phyloP scores from a whole-genome alignment of 1,140 invertebrate genomes.

The Temnothorax longispinosus region DNA sequence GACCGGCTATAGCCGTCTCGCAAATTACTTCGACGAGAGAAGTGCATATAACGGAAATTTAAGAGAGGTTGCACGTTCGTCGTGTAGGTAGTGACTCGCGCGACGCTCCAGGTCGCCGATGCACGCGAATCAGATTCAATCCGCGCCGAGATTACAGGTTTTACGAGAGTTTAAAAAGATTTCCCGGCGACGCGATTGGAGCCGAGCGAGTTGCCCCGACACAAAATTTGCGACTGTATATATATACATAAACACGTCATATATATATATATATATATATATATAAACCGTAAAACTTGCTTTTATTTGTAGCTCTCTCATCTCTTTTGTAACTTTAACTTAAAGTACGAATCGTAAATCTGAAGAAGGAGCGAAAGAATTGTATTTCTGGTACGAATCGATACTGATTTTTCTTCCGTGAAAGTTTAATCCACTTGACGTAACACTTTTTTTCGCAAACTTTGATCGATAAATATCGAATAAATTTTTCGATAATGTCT shows the following conservation, averaged over 20 bases:
- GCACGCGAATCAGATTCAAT: constrained; percentile 26
- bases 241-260: no score
- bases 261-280: neutral
- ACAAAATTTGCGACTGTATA: neutral
- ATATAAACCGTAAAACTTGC: constrained; percentile 6
- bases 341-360: constrained; percentile 37
- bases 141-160: constrained; percentile 7
- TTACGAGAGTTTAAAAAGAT: constrained; percentile 45
- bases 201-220: neutral
- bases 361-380: neutral
- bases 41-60: constrained; percentile 35
- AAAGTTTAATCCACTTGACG: constrained; percentile 40
- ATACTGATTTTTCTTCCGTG: constrained; percentile 25
- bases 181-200: neutral
- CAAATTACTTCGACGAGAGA: constrained; percentile 44
- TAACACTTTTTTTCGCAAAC: neutral
- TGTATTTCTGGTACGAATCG: constrained; percentile 34
- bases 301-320: constrained; percentile 7
- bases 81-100: no score
- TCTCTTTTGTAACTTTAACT: constrained; percentile 28
- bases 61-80: neutral
- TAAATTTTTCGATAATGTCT: neutral
- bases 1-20: constrained; percentile 26
- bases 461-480: constrained; percentile 23
- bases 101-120: neutral